Evolutionary conservation across 2,888 invertebrate genomes (phyloP).

Genomic region (Penaeus monodon): DNA sequence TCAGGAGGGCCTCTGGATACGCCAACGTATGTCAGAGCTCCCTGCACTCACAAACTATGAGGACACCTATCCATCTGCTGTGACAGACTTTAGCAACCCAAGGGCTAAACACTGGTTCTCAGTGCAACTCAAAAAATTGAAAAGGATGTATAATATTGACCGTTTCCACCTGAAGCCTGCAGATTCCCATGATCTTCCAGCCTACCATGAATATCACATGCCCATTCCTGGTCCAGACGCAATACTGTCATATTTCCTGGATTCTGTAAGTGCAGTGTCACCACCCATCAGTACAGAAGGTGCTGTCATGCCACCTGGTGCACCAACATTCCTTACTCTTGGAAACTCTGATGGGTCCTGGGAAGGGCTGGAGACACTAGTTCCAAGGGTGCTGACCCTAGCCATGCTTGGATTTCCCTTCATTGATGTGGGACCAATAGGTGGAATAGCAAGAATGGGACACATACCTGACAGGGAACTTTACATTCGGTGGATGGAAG

Average conservation of each 20-base stretch:
- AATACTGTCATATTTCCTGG: slow-evolving; percentile 47
- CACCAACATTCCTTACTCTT: slow-evolving; percentile 60
- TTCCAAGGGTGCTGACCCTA: slow-evolving; percentile 59
- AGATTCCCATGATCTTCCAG: slow-evolving; percentile 58
- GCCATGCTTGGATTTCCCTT: slow-evolving; percentile 55
- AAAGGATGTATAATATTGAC: slow-evolving; percentile 40
- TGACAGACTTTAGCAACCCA: slow-evolving; percentile 62
- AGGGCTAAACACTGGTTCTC: slow-evolving; percentile 55
- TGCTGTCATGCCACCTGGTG: slow-evolving; percentile 49
- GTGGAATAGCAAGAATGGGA: slow-evolving; percentile 52
- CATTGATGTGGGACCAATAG: slow-evolving; percentile 56
- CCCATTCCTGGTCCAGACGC: slow-evolving; percentile 54
- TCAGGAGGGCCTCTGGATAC: slow-evolving; percentile 50
- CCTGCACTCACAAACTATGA: slow-evolving; percentile 52
- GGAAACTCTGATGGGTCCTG: slow-evolving; percentile 57
- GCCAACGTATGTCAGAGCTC: slow-evolving; percentile 52
- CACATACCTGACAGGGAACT: slow-evolving; percentile 57
- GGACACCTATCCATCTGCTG: slow-evolving; percentile 42
- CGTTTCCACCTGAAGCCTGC: slow-evolving; percentile 60
- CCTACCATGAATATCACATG: slow-evolving; percentile 55
- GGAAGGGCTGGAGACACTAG: slow-evolving; percentile 50
- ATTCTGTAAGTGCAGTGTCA: slow-evolving; percentile 47
- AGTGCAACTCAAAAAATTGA: slow-evolving; percentile 29
- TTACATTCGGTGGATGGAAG: slow-evolving; percentile 61
- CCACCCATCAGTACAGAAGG: slow-evolving; percentile 60